Base-by-base conservation (phyloP, 2,888 invertebrate species). In the Oscheius myriophilus region DNA sequence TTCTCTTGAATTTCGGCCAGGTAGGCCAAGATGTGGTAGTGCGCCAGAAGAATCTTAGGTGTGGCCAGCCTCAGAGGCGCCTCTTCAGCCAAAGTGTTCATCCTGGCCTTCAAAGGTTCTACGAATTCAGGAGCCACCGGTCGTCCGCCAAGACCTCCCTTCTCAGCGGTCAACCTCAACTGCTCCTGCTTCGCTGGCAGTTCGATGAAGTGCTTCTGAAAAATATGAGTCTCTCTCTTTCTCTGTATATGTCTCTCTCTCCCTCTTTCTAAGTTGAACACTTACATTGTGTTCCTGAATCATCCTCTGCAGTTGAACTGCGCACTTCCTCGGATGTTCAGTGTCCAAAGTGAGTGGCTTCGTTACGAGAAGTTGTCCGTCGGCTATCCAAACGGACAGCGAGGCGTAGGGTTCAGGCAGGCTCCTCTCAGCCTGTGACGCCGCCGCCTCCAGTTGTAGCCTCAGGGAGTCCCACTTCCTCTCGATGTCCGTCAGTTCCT, bases 1-100 rank as follows among this genome's bases (percentile, higher is more conserved):
- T 83, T 84, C 61, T 79, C 73, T 42, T 83, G 77, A 67, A 84
- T 72, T 21, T 81, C 81, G 57, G 73, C 76, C 58, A 82, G 54
- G 61, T 82, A 83, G 26, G 76, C 73, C 41, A 83, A 71, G 53
- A 83, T 78, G 52, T 71, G 71, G 61, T 82, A 83, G 65, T 82
- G 78, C 9, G 81, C 75, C 12, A 81, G 73, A n/a, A 83, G 72
- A 45, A 83, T 76, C 59, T 70, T 69, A 26, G 84, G 68, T 0
- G 79, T 78, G 9, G 79, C 73, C 23, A 82, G 67, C 18, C 81
- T 70, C 49, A 78, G 67, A 6, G 78, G 78, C 46, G 75, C 80
- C 62, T 84, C 82, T 49, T 80, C 79, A n/a, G 69, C 75, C 66
- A 84, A 63, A 25, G 75, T 71, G 39, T 70, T 75, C 69, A 82